Conservation (phyloP, 1,140 invertebrate genomes). For the Ctenoplectra terminalis region DNA sequence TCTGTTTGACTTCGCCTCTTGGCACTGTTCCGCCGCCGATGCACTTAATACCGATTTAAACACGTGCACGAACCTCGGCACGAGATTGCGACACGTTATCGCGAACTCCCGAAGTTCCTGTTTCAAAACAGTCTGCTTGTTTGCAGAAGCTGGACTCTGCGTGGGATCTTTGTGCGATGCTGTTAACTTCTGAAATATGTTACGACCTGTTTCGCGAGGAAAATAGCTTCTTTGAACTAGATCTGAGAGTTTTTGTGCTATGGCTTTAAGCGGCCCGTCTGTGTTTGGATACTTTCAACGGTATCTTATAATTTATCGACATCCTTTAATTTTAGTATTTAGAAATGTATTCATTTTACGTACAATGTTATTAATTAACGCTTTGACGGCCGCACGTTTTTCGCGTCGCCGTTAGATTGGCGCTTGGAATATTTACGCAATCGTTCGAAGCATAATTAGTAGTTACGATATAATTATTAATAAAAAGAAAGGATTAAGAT, state of each 20-base stretch:
- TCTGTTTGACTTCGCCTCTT: slow-evolving; percentile 75
- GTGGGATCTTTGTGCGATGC: background rate
- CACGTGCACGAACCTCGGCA: slow-evolving; percentile 32
- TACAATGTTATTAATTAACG: too few relatives aligned
- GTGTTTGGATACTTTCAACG: background rate
- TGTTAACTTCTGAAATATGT: slow-evolving; percentile 11
- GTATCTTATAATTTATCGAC: background rate
- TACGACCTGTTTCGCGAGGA: background rate
- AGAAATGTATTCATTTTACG: background rate
- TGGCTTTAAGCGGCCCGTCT: background rate
- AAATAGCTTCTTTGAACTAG: background rate
- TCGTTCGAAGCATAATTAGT: too few relatives aligned
- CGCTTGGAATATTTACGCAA: too few relatives aligned
- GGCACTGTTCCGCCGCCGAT: slow-evolving; percentile 67
- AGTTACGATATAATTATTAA: too few relatives aligned
- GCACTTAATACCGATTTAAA: slow-evolving; percentile 65
- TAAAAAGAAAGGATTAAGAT: too few relatives aligned
- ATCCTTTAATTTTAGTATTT: background rate
- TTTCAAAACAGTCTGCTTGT: slow-evolving; percentile 23
- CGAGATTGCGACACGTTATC: slow-evolving; percentile 24
- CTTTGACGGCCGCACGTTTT: too few relatives aligned
- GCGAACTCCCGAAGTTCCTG: background rate
- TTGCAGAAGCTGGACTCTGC: slow-evolving; percentile 6
- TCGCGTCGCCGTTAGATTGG: too few relatives aligned
- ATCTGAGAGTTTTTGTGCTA: background rate